Base-by-base conservation (phyloP, 2,888 invertebrate genomes). In the Oscheius onirici region DNA sequence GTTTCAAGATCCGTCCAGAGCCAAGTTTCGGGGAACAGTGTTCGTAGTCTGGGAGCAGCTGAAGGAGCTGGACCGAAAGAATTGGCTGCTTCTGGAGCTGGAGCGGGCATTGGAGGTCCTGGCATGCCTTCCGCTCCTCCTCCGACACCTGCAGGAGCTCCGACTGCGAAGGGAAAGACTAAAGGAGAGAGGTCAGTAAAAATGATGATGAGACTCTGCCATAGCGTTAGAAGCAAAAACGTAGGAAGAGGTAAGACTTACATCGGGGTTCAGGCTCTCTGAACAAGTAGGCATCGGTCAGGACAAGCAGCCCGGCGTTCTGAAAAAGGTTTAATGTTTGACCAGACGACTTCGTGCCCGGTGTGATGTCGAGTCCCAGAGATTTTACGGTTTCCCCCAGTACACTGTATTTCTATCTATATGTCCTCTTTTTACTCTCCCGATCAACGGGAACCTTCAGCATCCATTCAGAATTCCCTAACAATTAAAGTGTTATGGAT, bases 261-360 rank as follows among this genome's bases (percentile, higher is more conserved):
- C 86, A 80, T 67, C 76, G 71, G 2, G 79, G 82, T 65, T 82
- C 76, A 17, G 86, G 87, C 66, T 87, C 85, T 13, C 74, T 73
- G 78, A 86, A 88, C 20, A 88, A 67, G 44, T 73, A 83, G 10
- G 88, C 87, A 71, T 88, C 88, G 17, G 88, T 88, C 20, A 88
- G 72, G 10, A 88, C 88, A 1, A 87, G 77, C 20, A 88, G 77
- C 1, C 88, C 88, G 13, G 88, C 83, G 75, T 88, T 88, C 86
- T 87, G 67, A 55, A 83, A n/a, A 80, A 34, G 34, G 34, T 34
- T 34, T 34, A 28, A 41, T 58, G 13, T 58, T 5, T 22, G 6
- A 2, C 13, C 22, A 6, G 24, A 8, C 13, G 2, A 15, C n/a
- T n/a, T n/a, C n/a, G n/a, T n/a, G n/a, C n/a, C n/a, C n/a, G 11